phyloP scores from a whole-genome alignment of 2,888 invertebrate genomes.

The Metalampra italica region DNA sequence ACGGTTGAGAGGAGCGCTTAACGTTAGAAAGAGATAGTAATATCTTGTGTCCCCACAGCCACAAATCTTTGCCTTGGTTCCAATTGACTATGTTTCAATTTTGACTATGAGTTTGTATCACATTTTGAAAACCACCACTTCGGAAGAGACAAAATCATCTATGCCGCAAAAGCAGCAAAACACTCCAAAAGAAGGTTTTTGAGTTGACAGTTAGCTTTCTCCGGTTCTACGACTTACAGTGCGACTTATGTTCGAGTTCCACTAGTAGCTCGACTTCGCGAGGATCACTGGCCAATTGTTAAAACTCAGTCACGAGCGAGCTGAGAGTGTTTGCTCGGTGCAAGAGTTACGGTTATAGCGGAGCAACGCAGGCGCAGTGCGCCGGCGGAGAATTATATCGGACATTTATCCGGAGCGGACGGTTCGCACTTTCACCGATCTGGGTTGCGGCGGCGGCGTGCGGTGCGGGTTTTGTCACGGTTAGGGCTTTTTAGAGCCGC shows the following conservation, averaged over 20 bases:
- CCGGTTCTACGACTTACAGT: not conserved
- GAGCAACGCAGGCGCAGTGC: not conserved
- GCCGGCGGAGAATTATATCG: constrained; percentile 16
- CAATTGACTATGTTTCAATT: no score
- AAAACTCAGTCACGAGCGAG: constrained; percentile 32
- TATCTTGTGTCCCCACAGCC: no score
- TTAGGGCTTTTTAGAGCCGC: no score
- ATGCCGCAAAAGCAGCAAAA: not conserved
- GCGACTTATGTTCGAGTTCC: constrained; percentile 12
- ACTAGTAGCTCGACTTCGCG: constrained; percentile 9
- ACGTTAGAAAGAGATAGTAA: no score
- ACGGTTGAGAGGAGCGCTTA: no score
- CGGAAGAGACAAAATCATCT: no score
- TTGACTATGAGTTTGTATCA: no score
- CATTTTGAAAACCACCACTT: no score
- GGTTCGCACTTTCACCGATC: constrained; percentile 15
- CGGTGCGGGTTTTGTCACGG: no score
- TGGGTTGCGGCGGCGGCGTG: not conserved
- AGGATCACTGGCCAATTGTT: constrained; percentile 21
- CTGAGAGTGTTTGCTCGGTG: constrained; percentile 19
- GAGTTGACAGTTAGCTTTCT: no score
- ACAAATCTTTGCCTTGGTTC: no score
- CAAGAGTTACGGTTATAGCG: constrained; percentile 15
- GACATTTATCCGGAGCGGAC: constrained; percentile 5
- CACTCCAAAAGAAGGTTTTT: not conserved